These are phyloP conservation scores for Mormyrops boulengeri DNA, from an alignment of 2,797 vertebrate species.

Conservation along the genomic window DNA sequence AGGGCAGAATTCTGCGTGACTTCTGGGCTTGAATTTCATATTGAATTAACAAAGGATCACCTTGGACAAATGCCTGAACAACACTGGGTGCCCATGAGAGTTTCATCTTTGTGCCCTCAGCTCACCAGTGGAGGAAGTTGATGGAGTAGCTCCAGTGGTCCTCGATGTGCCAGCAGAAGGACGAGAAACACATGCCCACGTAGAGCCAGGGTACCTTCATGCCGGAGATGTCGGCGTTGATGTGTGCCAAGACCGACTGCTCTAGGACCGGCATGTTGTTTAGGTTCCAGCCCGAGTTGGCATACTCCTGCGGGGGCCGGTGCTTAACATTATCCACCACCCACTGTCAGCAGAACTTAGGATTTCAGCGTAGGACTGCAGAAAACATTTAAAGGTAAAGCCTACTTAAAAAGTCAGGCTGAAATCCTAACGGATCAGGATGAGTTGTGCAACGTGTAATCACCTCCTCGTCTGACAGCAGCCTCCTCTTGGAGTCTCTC, in stretches of 20 bases:
- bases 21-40: not conserved
- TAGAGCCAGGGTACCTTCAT: slow-evolving; percentile 99
- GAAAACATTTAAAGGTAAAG: not conserved
- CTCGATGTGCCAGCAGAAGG: slow-evolving; percentile 97
- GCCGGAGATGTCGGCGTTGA: slow-evolving; percentile 97
- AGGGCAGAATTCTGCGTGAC: not conserved
- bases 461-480: slow-evolving; percentile 91
- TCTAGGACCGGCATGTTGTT: slow-evolving; percentile 97
- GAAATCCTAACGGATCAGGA: not conserved
- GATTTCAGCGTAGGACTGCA: not conserved
- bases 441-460: not conserved
- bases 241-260: slow-evolving; percentile 92
- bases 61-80: not conserved
- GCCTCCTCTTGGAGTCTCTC: slow-evolving; percentile 78
- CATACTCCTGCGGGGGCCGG: slow-evolving; percentile 73
- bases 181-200: slow-evolving; percentile 98
- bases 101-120: too few species aligned
- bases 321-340: not conserved
- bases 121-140: slow-evolving; percentile 77
- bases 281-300: slow-evolving; percentile 94
- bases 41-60: not conserved
- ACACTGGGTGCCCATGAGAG: not conserved
- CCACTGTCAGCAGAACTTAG: slow-evolving; percentile 2
- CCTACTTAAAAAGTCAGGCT: not conserved
- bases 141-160: slow-evolving; percentile 88